Evolutionary conservation across 2,797 vertebrate genomes (phyloP), one percentile per base, ranked within the genome.

Genomic region (Halcyon badia): DNA sequence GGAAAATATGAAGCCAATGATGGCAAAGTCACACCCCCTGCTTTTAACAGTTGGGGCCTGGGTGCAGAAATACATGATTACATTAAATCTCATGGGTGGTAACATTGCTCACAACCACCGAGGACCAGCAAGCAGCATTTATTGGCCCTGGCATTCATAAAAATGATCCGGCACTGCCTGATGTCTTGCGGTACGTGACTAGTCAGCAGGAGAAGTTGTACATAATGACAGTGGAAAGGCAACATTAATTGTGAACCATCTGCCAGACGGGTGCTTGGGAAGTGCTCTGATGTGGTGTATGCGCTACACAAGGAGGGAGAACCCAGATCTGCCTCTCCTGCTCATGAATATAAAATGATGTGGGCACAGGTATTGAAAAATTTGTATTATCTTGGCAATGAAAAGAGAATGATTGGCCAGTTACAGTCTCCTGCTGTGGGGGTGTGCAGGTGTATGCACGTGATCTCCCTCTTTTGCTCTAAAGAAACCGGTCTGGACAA

Each of bases 401-500:
- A 33, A 51, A 19, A 30, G 62, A 41, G 69, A 24, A 10, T 3
- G 37, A 28, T 11, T 4, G 14, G 35, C 14, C 42, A 31, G 68
- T 9, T 4, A 19, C 12, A 8, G n/a, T 4, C 66, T 57, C 66
- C 42, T 35, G 51, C 57, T 25, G 15, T 0, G 8, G 1, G 75
- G 28, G 17, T 17, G 57, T 16, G 68, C 77, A 6, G 7, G 26
- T 2, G 12, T 4, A 1, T 6, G 28, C 21, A 16, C 5, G 1
- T 2, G 18, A 2, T 46, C 28, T n/a, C 2, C 26, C 19, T 1
- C 39, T 57, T 22, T 4, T 52, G 57, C 61, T 33, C 0, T 12
- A 5, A 25, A 31, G 12, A 42, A 78, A 11, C 5, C 2, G 13
- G 5, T 10, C 41, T 11, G 33, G 57, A 9, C 0, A 0, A 4